A percentile compares a stretch with the other conserved stretches of the same genome.
Evolutionary conservation across 2,797 vertebrate species (phyloP).

Genomic region (Eospalax fontanierii): DNA sequence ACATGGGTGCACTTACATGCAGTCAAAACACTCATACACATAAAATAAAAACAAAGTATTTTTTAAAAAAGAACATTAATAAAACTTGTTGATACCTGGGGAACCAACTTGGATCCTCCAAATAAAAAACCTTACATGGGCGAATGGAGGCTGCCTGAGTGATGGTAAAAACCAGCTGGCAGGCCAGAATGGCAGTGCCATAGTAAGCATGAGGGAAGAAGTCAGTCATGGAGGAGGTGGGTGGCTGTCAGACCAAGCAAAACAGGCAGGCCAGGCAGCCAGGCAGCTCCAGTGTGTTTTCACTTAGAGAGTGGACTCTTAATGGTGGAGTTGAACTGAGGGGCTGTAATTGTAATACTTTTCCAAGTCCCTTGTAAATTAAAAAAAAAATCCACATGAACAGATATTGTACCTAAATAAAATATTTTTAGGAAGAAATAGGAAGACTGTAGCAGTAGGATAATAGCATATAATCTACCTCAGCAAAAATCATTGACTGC

Average conservation of each 20-base stretch:
- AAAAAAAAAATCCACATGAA: not conserved
- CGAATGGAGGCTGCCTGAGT: not conserved
- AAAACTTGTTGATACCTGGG: not conserved
- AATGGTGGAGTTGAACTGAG: not conserved
- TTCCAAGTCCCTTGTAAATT: not conserved
- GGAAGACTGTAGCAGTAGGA: not conserved
- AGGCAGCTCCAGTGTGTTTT: not conserved
- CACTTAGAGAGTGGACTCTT: not conserved
- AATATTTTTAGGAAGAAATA: slow-evolving; percentile 12
- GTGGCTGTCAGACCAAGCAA: not conserved
- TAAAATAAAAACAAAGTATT: too few species aligned
- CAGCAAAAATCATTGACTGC: not conserved
- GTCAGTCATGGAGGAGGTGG: not conserved
- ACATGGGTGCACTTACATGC: too few species aligned
- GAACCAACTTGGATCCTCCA: not conserved
- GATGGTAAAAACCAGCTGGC: not conserved
- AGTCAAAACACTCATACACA: too few species aligned
- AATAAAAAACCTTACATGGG: not conserved
- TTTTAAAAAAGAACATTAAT: not conserved
- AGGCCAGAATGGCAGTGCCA: not conserved
- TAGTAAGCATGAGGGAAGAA: not conserved
- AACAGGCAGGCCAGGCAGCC: not conserved
- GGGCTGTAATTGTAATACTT: not conserved
- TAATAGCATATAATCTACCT: not conserved
- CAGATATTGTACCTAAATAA: slow-evolving; percentile 4